phyloP scores from a whole-genome alignment of 1,140 invertebrate species.

The Heterodera schachtii region DNA sequence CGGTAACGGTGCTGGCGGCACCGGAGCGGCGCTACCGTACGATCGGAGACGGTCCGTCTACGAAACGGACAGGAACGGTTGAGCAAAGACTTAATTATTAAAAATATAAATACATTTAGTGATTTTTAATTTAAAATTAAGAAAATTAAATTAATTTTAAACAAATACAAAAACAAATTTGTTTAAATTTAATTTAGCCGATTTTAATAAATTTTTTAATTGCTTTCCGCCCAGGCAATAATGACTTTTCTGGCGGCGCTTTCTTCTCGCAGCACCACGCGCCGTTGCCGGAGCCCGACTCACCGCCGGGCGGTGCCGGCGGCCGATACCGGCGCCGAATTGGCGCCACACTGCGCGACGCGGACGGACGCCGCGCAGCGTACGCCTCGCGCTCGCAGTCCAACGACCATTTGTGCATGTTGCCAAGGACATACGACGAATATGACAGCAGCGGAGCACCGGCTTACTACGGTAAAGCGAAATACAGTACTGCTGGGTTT shows the following conservation, averaged over 20 bases:
- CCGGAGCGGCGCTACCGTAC: constrained; percentile 4
- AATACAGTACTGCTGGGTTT: no score
- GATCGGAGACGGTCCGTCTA: constrained; percentile 4
- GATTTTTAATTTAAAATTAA: no score
- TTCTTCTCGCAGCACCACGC: constrained; percentile 9
- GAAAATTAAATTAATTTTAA: no score
- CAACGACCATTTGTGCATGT: constrained; percentile 51
- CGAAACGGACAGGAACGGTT: neutral
- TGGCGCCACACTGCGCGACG: constrained; percentile 48
- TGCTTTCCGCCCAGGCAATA: neutral
- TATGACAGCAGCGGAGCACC: neutral
- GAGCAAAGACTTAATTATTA: no score
- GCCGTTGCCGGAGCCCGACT: constrained; percentile 23
- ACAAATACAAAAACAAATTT: no score
- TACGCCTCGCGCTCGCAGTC: constrained; percentile 54
- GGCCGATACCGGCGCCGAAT: constrained; percentile 40
- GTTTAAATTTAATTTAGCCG: no score
- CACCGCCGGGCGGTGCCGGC: constrained; percentile 22
- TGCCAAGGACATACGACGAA: constrained; percentile 7
- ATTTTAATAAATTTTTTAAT: no score
- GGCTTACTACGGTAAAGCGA: neutral
- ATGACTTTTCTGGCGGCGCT: neutral
- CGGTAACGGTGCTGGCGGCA: neutral
- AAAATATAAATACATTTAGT: no score
- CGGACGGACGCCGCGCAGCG: constrained; percentile 45